phyloP scores from a whole-genome alignment of 2,113 vertebrate species.

The Acrocephalus arundinaceus region DNA sequence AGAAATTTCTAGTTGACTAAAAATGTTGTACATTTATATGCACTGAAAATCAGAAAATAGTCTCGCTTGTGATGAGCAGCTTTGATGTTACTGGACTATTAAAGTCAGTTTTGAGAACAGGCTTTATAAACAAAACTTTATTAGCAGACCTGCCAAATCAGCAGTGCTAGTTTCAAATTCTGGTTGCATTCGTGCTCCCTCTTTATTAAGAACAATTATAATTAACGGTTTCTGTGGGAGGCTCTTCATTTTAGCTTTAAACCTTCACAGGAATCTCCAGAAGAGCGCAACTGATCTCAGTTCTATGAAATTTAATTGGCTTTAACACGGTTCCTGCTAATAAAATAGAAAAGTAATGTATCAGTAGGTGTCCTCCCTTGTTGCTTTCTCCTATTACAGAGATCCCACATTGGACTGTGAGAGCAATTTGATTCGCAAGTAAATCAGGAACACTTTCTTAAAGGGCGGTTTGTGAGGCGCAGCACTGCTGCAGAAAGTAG shows the following conservation, averaged over 20 bases:
- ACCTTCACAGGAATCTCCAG: slow-evolving; percentile 53
- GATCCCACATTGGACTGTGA: not conserved
- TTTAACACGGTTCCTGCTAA: slow-evolving; percentile 54
- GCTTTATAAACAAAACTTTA: not conserved
- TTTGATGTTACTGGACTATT: not conserved
- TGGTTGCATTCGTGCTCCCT: slow-evolving; percentile 28
- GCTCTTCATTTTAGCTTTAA: slow-evolving; percentile 52
- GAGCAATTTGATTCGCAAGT: slow-evolving; percentile 28
- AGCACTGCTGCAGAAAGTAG: slow-evolving; percentile 34
- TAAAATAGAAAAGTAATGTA: slow-evolving; percentile 60
- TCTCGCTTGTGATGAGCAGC: not conserved
- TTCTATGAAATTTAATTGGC: slow-evolving; percentile 64
- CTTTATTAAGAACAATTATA: slow-evolving; percentile 64
- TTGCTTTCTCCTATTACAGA: slow-evolving; percentile 45
- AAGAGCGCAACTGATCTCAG: slow-evolving; percentile 53
- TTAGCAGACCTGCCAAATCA: not conserved
- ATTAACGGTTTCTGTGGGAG: slow-evolving; percentile 58
- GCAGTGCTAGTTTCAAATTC: slow-evolving; percentile 18
- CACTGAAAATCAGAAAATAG: not conserved
- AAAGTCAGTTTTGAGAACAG: not conserved
- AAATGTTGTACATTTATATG: not conserved
- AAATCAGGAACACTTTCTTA: slow-evolving; percentile 51
- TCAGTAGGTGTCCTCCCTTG: slow-evolving; percentile 56
- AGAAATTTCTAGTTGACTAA: not conserved
- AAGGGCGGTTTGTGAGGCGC: not conserved